Base-by-base conservation (phyloP, 2,113 vertebrate species). In the Leucoraja erinaceus region DNA sequence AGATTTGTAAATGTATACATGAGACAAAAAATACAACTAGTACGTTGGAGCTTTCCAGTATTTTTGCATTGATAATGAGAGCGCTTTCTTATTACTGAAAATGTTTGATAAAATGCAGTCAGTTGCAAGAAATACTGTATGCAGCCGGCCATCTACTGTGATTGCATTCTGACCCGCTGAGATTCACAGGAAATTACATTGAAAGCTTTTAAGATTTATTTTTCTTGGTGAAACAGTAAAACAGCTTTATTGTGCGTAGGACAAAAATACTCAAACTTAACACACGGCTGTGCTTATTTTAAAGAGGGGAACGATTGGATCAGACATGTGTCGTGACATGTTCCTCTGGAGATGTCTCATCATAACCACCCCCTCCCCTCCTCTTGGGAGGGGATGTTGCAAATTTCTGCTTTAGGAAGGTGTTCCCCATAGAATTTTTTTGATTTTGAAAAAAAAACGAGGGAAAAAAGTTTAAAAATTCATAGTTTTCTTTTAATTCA, bases 101-200 rank as follows among this genome's bases (percentile, higher is more conserved):
- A 95, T 95, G 96, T 97, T 97, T 96, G 96, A 97, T 97, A 96
- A 96, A 96, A 93, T 96, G 96, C 94, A 96, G 96, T 96, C 94
- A 94, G 95, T 95, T 97, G 95, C 96, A 93, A 93, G 94, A 95
- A 95, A 95, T 72, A 93, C 95, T 94, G 95, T 96, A 96, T 96
- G 96, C 96, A 96, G 96, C 96, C 96, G 95, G 97, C 97, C 96
- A 96, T 97, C 94, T 97, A 97, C 98, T 98, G 97, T 98, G 96
- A 93, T 93, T 97, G 96, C 94, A 96, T 95, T 96, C 96, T 95
- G 96, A 97, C 97, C 95, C 97, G 96, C 96, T 97, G 96, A 97
- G 94, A 96, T 97, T 97, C 68, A 91, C 83, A 88, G 59, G 59
- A 88, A 88, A 63, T 61, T 63, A 88, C 68, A 25, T 91, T 54